Evolutionary conservation across 2,113 vertebrate genomes (phyloP).

Genomic region (Ancistrus triradiatus): DNA sequence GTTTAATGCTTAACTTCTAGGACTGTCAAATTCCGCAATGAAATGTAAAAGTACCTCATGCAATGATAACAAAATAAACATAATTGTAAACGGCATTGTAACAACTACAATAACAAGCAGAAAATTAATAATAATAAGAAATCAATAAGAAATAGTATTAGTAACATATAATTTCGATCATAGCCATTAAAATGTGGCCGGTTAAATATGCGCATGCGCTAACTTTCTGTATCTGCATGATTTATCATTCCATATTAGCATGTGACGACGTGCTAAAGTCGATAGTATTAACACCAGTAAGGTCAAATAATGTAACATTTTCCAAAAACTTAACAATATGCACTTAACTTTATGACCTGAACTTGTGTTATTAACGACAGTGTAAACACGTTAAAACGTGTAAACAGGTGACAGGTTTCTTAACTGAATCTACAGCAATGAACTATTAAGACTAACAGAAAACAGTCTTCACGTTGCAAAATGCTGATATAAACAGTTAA

Average conservation of each 20-base stretch:
- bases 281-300: background rate
- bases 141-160: no score
- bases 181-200: background rate
- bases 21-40: no score
- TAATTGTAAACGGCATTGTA: no score
- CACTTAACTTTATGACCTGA: no score
- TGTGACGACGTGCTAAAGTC: background rate
- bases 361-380: background rate
- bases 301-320: no score
- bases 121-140: no score
- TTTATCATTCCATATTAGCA: background rate
- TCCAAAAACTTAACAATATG: no score
- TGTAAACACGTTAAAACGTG: background rate
- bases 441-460: background rate
- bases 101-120: no score
- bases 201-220: background rate
- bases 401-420: conserved; percentile 4
- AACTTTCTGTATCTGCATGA: conserved; percentile 13
- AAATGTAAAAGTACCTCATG: no score
- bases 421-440: no score
- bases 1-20: no score
- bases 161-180: background rate
- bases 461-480: background rate
- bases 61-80: no score
- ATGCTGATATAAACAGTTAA: background rate